Conservation (phyloP, 2,113 vertebrate genomes). For the Gadus macrocephalus region DNA sequence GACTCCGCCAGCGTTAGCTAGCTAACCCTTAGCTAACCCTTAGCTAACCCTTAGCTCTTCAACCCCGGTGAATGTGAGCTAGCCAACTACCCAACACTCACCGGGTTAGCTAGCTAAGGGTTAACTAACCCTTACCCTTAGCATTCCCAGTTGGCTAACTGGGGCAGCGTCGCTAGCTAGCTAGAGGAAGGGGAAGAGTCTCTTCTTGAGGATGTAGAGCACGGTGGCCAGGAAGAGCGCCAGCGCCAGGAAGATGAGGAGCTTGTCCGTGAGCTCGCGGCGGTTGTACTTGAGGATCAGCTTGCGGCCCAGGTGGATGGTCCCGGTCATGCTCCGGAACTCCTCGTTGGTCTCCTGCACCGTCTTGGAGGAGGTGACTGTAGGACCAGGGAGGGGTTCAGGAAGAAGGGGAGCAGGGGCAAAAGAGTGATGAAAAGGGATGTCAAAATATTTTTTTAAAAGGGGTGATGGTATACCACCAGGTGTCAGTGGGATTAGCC, state of each 20-base stretch:
- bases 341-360: constrained; percentile 93
- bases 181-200: constrained; percentile 86
- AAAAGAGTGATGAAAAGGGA: too few relatives aligned
- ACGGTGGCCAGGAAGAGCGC: constrained; percentile 91
- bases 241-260: constrained; percentile 90
- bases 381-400: background rate
- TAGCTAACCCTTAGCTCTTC: too few relatives aligned
- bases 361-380: constrained; percentile 88
- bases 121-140: too few relatives aligned
- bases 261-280: constrained; percentile 89
- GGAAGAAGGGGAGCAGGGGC: background rate
- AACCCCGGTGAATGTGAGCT: too few relatives aligned
- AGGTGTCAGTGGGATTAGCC: too few relatives aligned
- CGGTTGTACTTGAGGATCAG: constrained; percentile 94
- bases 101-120: too few relatives aligned
- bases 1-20: too few relatives aligned
- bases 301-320: constrained; percentile 87
- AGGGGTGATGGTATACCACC: too few relatives aligned
- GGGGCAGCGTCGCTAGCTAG: background rate
- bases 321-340: constrained; percentile 91
- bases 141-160: too few relatives aligned
- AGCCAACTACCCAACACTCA: too few relatives aligned
- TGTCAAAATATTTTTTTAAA: too few relatives aligned
- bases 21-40: too few relatives aligned
- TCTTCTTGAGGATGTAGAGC: constrained; percentile 93